Conservation (phyloP, 2,113 vertebrate species). For the Aspiorhynchus laticeps region DNA sequence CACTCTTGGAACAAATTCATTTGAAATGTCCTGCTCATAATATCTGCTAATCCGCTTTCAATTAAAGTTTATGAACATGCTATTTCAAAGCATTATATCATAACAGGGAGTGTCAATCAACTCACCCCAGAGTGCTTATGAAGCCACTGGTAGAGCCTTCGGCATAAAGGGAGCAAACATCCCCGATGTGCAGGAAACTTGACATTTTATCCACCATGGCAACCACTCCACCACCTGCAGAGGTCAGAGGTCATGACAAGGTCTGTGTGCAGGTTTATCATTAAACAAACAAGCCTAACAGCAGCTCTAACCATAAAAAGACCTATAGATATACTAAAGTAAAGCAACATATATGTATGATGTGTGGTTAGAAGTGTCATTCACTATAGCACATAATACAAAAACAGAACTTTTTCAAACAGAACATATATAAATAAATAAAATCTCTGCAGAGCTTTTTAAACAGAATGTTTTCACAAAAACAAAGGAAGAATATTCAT, state of each 20-base stretch:
- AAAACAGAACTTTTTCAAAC: background rate
- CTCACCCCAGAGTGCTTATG: conserved; percentile 97
- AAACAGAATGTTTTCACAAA: background rate
- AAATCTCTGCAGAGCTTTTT: background rate
- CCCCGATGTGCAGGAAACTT: conserved; percentile 96
- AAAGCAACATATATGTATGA: background rate
- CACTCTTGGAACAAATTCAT: background rate
- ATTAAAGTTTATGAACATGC: background rate
- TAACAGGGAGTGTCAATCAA: conserved; percentile 31
- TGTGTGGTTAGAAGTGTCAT: background rate
- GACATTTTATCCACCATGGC: conserved; percentile 99
- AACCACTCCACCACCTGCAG: conserved; percentile 68
- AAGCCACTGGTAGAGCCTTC: conserved; percentile 97
- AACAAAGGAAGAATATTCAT: background rate
- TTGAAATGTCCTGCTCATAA: background rate
- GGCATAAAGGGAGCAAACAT: conserved; percentile 96
- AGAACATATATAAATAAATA: background rate
- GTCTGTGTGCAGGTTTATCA: conserved; percentile 6
- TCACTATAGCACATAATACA: background rate
- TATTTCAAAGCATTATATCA: conserved; percentile 9
- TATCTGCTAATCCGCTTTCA: background rate
- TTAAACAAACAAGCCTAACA: background rate
- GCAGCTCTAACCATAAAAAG: background rate
- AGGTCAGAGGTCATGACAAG: conserved; percentile 10
- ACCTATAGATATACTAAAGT: background rate